Conservation (phyloP, 64 coral and sea anemone genomes). For the Hydrozoanthus tunicans region DNA sequence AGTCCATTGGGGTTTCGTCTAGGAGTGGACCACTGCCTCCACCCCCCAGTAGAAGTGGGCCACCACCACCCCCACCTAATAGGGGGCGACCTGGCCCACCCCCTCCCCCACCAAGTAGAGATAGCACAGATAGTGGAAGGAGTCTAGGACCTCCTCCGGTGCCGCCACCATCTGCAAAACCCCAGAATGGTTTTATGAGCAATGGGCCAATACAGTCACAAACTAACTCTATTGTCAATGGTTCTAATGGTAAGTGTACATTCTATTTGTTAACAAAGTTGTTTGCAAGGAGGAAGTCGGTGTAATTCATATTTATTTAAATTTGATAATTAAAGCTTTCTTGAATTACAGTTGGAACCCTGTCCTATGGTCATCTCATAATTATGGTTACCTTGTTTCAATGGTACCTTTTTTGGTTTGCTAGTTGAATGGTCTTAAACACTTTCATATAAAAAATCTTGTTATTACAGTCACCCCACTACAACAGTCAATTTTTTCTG, state of each 20-base stretch:
- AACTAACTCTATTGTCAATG: slow-evolving; percentile 44
- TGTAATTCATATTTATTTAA: too few species aligned
- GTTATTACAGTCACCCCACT: too few species aligned
- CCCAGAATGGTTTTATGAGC: slow-evolving; percentile 53
- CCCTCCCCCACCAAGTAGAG: slow-evolving; percentile 71
- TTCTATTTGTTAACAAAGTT: background rate
- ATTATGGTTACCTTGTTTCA: too few species aligned
- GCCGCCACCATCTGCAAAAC: slow-evolving; percentile 22
- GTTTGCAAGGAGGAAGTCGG: too few species aligned
- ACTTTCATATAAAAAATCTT: too few species aligned
- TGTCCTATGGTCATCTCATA: too few species aligned
- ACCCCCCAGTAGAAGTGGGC: slow-evolving; percentile 39
- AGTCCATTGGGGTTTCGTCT: slow-evolving; percentile 3
- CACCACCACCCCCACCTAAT: slow-evolving; percentile 67
- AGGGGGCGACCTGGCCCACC: slow-evolving; percentile 39
- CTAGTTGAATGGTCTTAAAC: too few species aligned
- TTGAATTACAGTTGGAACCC: too few species aligned
- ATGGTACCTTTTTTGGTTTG: too few species aligned
- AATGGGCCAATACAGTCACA: slow-evolving; percentile 41
- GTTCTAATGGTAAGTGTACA: slow-evolving; percentile 17
- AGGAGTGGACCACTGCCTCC: slow-evolving; percentile 68
- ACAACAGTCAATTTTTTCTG: too few species aligned
- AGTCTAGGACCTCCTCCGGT: slow-evolving; percentile 11
- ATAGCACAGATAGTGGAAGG: slow-evolving; percentile 16
- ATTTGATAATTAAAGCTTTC: too few species aligned